Evolutionary conservation across 2,113 vertebrate species (phyloP).

Genomic region (Bujurquina vittata): DNA sequence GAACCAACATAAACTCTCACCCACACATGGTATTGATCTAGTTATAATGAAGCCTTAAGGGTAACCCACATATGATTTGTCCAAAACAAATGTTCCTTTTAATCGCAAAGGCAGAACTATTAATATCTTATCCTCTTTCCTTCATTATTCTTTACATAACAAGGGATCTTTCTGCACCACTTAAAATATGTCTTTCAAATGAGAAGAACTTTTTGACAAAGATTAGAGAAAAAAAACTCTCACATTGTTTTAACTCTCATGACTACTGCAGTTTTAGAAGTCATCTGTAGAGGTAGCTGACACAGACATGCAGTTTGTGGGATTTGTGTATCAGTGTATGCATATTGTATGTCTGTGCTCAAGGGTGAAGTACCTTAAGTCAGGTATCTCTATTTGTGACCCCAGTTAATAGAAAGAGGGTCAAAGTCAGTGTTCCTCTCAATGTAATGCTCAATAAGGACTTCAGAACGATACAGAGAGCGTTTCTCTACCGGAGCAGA

Average conservation of each 20-base stretch:
- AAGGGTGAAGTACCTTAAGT: not conserved
- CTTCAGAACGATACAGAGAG: not conserved
- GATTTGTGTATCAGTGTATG: not conserved
- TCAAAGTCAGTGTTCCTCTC: not conserved
- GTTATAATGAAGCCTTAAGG: conserved; percentile 68
- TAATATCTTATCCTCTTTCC: conserved; percentile 21
- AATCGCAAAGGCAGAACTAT: conserved; percentile 37
- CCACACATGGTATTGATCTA: conserved; percentile 60
- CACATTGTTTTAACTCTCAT: conserved; percentile 10
- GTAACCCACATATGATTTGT: conserved; percentile 42
- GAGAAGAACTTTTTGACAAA: conserved; percentile 26
- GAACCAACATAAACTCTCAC: conserved; percentile 5
- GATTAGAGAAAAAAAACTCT: not conserved
- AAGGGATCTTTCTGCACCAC: conserved; percentile 21
- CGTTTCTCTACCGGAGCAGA: not conserved
- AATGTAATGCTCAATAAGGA: not conserved
- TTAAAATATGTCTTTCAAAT: conserved; percentile 20
- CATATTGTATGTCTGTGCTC: not conserved
- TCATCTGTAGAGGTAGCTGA: not conserved
- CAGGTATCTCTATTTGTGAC: not conserved
- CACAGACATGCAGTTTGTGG: not conserved
- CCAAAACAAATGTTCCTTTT: conserved; percentile 51
- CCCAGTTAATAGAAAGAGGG: not conserved
- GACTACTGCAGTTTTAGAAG: conserved; percentile 11
- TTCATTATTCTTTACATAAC: conserved; percentile 24